These are phyloP conservation scores for Nycticebus coucang DNA, from an alignment of 2,113 vertebrate genomes.

Conservation along the genomic window DNA sequence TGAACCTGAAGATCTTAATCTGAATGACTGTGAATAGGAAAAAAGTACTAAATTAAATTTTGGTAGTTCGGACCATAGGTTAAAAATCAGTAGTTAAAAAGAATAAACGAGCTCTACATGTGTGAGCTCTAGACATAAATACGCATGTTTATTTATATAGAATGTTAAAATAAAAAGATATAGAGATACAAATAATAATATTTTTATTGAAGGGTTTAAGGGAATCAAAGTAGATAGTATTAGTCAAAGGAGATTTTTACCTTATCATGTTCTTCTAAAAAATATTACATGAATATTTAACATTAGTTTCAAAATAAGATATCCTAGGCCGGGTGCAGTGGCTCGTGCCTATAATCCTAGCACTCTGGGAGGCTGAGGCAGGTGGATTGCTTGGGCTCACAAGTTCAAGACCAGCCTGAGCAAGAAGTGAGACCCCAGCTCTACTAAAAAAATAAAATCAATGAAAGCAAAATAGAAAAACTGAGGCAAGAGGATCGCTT, in stretches of 20 bases:
- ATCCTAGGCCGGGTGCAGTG: too few species aligned
- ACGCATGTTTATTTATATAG: neutral
- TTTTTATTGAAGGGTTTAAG: neutral
- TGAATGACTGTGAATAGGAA: neutral
- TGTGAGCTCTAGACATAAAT: neutral
- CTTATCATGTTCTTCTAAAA: neutral
- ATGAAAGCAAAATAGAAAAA: too few species aligned
- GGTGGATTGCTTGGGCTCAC: too few species aligned
- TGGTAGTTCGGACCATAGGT: neutral
- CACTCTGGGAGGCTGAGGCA: too few species aligned
- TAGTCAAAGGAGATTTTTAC: neutral
- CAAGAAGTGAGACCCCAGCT: too few species aligned
- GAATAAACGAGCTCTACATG: neutral
- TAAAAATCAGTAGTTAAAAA: neutral
- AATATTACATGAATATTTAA: neutral
- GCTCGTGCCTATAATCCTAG: too few species aligned
- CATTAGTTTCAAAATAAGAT: neutral
- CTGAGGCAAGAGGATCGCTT: too few species aligned
- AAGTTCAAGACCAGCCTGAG: too few species aligned
- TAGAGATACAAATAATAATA: neutral
- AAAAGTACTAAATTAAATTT: neutral
- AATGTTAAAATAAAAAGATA: neutral
- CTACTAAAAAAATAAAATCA: too few species aligned
- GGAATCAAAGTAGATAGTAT: neutral
- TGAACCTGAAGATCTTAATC: neutral